These are phyloP conservation scores for Leuctra nigra DNA, from an alignment of 2,888 invertebrate genomes.

Conservation along the genomic window DNA sequence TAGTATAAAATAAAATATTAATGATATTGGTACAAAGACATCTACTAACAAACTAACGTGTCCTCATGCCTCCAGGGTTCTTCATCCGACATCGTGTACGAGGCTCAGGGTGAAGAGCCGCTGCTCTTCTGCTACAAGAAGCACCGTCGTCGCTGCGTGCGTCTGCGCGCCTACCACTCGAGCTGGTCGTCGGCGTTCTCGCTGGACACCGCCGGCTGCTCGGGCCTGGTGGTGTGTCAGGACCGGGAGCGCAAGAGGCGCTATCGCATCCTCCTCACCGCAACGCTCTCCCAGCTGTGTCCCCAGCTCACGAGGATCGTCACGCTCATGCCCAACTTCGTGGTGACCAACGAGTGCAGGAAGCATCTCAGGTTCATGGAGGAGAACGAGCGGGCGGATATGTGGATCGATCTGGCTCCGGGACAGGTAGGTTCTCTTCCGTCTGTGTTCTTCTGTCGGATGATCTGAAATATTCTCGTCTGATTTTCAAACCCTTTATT, in stretches of 20 bases:
- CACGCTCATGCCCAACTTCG: constrained; percentile 70
- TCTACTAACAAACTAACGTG: no score
- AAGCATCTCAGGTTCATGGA: constrained; percentile 68
- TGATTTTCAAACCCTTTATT: no score
- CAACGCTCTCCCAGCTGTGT: constrained; percentile 61
- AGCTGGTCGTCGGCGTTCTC: constrained; percentile 59
- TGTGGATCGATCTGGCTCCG: constrained; percentile 70
- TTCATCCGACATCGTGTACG: constrained; percentile 52
- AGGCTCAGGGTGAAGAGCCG: constrained; percentile 54
- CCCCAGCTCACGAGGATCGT: constrained; percentile 72
- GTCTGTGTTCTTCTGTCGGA: background rate
- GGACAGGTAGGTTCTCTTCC: constrained; percentile 47
- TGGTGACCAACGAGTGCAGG: constrained; percentile 65
- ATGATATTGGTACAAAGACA: no score
- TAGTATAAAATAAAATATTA: no score
- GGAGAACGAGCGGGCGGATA: constrained; percentile 74
- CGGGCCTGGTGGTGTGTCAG: constrained; percentile 58
- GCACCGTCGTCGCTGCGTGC: constrained; percentile 45
- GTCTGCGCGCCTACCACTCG: constrained; percentile 54
- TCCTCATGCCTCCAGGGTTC: no score
- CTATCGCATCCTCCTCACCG: constrained; percentile 64
- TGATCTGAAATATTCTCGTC: no score
- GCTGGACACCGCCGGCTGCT: constrained; percentile 64
- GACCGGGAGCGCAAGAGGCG: constrained; percentile 64
- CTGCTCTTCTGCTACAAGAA: constrained; percentile 59